These are phyloP conservation scores for Lithophane semibrunnea DNA, from an alignment of 2,888 invertebrate species.

Conservation along the genomic window DNA sequence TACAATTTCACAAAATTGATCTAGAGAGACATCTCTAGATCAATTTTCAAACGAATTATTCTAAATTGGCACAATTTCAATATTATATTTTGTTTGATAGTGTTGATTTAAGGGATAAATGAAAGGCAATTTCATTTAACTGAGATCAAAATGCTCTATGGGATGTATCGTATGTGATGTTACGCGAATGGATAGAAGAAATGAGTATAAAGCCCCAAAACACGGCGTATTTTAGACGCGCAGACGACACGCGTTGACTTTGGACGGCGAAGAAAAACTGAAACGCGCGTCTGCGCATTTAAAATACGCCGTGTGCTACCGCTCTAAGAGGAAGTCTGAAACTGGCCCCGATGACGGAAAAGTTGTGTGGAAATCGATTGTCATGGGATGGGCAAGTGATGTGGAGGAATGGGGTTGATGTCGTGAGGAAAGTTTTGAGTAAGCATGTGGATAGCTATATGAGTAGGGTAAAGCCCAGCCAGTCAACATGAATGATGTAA, in stretches of 20 bases:
- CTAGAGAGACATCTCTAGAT: no score
- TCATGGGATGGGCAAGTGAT: background rate
- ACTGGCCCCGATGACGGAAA: no score
- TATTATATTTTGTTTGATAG: background rate
- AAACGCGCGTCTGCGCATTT: no score
- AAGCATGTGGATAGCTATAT: background rate
- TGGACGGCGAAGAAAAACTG: no score
- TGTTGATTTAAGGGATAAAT: background rate
- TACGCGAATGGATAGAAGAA: background rate
- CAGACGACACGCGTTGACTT: no score
- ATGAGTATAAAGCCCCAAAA: no score
- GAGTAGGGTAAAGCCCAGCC: no score
- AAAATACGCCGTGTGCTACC: no score
- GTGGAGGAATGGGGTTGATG: no score
- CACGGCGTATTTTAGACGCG: no score
- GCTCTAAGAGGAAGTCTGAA: background rate
- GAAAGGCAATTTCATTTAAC: background rate
- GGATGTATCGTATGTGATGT: background rate
- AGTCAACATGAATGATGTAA: no score
- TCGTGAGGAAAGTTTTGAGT: background rate
- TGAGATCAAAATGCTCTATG: background rate
- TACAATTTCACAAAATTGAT: background rate
- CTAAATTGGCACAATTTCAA: background rate
- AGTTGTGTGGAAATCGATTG: background rate
- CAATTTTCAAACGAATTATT: background rate